Conservation (phyloP, 2,113 vertebrate genomes). For the Leucopsar rothschildi region DNA sequence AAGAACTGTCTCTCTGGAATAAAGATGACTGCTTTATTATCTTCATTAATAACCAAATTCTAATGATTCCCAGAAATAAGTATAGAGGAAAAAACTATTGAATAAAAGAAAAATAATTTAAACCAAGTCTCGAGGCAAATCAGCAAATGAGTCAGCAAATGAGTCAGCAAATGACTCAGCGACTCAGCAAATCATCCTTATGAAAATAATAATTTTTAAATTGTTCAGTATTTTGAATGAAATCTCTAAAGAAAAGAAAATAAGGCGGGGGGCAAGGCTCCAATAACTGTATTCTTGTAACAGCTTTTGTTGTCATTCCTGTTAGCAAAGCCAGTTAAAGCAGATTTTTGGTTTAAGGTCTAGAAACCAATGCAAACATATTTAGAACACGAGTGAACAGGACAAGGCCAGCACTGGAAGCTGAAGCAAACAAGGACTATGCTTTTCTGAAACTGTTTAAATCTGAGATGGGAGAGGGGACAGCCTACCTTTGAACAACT, state of each 20-base stretch:
- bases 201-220: neutral
- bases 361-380: neutral
- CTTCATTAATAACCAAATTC: neutral
- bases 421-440: neutral
- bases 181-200: neutral
- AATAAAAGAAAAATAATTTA: neutral
- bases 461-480: neutral
- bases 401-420: neutral
- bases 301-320: neutral
- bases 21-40: neutral
- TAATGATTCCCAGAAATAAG: neutral
- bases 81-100: neutral
- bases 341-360: neutral
- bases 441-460: neutral
- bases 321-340: neutral
- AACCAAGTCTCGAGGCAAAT: neutral
- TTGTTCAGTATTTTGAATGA: neutral
- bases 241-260: neutral
- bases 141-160: neutral
- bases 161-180: neutral
- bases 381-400: neutral
- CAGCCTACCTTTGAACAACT: neutral
- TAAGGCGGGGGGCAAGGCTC: rapidly evolving
- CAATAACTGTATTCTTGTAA: neutral
- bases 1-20: neutral